Evolutionary conservation across 2,113 vertebrate genomes (phyloP).

Genomic region (Elaphurus davidianus): DNA sequence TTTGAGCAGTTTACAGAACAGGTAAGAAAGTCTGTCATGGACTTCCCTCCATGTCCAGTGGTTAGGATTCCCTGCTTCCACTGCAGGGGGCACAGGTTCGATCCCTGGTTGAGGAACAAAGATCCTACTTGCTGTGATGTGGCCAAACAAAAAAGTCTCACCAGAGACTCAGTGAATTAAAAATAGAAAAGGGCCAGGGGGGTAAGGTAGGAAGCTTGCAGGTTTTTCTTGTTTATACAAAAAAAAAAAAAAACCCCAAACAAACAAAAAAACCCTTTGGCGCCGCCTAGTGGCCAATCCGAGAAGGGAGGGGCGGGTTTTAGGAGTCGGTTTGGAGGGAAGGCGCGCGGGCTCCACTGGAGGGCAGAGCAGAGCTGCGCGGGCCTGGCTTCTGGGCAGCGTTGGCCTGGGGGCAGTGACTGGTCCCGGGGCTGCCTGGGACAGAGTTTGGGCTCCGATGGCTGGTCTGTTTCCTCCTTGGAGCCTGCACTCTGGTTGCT

Average conservation of each 20-base stretch:
- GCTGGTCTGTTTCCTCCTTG: background rate
- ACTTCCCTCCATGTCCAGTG: background rate
- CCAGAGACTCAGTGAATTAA: background rate
- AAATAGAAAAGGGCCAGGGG: background rate
- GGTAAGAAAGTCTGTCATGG: background rate
- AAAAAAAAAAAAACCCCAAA: too few relatives aligned
- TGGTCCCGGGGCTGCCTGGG: background rate
- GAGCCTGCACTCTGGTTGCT: background rate
- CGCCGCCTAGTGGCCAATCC: background rate
- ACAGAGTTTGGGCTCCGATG: background rate
- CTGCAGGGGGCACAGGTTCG: background rate
- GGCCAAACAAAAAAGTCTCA: background rate
- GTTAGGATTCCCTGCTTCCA: background rate
- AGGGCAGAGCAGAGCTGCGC: background rate
- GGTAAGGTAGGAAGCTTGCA: background rate
- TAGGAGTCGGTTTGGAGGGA: too few relatives aligned
- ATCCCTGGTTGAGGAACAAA: background rate
- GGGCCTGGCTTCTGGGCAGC: background rate
- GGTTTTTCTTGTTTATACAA: rapidly evolving
- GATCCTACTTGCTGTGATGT: background rate
- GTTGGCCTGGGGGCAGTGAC: background rate
- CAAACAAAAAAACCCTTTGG: background rate
- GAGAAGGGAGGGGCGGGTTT: background rate
- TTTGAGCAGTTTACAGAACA: background rate
- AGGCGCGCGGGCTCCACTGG: rapidly evolving